phyloP scores from a whole-genome alignment of 2,888 invertebrate genomes.

The Diarsia dahlii region DNA sequence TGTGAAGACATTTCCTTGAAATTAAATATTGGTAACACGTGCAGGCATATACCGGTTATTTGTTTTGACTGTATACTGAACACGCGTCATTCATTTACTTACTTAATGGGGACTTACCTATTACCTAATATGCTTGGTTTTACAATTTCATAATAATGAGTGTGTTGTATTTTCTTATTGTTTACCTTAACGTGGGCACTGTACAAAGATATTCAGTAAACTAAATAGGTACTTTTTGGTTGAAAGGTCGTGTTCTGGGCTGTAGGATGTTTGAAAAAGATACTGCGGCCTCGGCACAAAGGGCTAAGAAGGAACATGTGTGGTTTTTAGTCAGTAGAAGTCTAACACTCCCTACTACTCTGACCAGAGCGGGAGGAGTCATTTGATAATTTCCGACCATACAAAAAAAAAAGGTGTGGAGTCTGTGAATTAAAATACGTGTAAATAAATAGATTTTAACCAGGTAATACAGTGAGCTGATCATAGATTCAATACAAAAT shows the following conservation, averaged over 20 bases:
- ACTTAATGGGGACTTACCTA: background rate
- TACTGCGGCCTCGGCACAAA: too few species aligned
- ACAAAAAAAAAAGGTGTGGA: background rate
- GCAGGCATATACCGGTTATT: background rate
- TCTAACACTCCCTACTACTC: too few species aligned
- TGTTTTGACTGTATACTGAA: background rate
- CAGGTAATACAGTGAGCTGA: background rate
- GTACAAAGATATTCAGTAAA: background rate
- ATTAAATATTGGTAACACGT: background rate
- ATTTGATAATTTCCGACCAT: too few species aligned
- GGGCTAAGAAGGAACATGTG: too few species aligned
- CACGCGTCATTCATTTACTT: background rate
- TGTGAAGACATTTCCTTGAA: background rate
- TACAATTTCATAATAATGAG: constrained; percentile 3
- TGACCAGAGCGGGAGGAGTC: too few species aligned
- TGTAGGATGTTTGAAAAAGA: too few species aligned
- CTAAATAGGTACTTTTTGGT: background rate
- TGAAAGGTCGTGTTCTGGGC: background rate
- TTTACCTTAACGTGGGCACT: constrained; percentile 1
- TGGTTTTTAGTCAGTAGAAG: too few species aligned
- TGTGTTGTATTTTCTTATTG: background rate
- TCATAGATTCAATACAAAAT: background rate
- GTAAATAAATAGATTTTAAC: background rate
- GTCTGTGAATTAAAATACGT: background rate
- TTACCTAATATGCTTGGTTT: background rate